These are phyloP conservation scores for Whitmania pigra DNA, from an alignment of 1,140 invertebrate genomes.

Conservation along the genomic window DNA sequence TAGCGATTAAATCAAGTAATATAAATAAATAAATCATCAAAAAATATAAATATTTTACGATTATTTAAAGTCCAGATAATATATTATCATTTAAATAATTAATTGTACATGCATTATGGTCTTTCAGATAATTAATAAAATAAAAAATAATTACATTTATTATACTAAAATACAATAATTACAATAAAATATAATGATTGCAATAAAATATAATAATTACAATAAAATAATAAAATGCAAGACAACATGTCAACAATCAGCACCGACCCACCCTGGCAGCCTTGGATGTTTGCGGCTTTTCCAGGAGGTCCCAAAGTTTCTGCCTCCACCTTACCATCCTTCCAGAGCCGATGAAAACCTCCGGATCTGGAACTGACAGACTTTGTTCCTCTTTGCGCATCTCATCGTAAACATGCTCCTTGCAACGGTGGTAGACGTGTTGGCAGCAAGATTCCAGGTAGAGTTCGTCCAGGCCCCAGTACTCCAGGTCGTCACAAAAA, in stretches of 20 bases:
- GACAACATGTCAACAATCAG: slow-evolving; percentile 32
- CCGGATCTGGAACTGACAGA: slow-evolving; percentile 64
- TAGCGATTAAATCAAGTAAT: too few species aligned
- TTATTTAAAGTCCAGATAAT: too few species aligned
- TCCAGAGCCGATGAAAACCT: slow-evolving; percentile 83
- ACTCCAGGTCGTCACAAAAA: slow-evolving; percentile 92
- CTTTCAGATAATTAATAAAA: too few species aligned
- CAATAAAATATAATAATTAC: too few species aligned
- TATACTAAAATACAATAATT: too few species aligned
- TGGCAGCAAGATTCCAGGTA: slow-evolving; percentile 95
- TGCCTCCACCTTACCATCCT: slow-evolving; percentile 87
- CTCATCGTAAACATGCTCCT: slow-evolving; percentile 95
- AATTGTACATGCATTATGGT: too few species aligned
- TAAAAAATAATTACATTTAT: too few species aligned
- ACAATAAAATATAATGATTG: too few species aligned
- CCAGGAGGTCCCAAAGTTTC: slow-evolving; percentile 91
- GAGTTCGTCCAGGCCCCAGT: slow-evolving; percentile 94
- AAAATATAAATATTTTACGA: too few species aligned
- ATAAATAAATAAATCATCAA: too few species aligned
- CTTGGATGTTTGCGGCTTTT: slow-evolving; percentile 91
- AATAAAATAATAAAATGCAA: too few species aligned
- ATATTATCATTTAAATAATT: too few species aligned
- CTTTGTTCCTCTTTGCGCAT: slow-evolving; percentile 96
- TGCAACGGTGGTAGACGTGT: slow-evolving; percentile 93
- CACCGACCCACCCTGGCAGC: slow-evolving; percentile 76